A percentile compares a stretch with the other conserved stretches of the same genome.
These are phyloP conservation scores for Gortyna flavago DNA, from an alignment of 2,888 invertebrate species.

Conservation along the genomic window DNA sequence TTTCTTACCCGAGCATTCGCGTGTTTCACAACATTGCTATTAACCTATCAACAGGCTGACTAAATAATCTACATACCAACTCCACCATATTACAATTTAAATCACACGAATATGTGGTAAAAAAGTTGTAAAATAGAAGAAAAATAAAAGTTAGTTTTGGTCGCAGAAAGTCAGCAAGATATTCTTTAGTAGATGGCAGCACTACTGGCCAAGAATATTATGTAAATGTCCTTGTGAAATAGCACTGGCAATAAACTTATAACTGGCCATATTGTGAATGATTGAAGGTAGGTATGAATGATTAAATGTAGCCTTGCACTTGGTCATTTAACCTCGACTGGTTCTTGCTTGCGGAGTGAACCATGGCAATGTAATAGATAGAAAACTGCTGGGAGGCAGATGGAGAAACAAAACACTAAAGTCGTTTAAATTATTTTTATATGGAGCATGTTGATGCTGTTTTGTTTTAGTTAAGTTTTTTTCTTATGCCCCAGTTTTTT, in stretches of 20 bases:
- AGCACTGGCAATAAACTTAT: conserved; percentile 19
- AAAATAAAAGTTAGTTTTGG: not conserved
- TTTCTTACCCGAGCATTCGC: conserved; percentile 31
- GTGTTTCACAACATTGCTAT: conserved; percentile 37
- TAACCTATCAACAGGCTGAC: not conserved
- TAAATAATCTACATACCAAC: not conserved
- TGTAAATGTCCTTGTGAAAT: conserved; percentile 21
- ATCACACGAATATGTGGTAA: not conserved
- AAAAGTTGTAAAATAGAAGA: not conserved
- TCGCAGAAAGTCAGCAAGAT: not conserved
- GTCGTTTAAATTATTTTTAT: not conserved
- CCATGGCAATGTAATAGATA: conserved; percentile 2
- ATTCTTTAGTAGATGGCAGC: not conserved
- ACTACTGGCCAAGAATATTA: not conserved
- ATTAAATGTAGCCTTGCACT: conserved; percentile 40
- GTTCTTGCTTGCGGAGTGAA: not conserved
- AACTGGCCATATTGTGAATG: not conserved
- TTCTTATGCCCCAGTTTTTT: too few relatives aligned
- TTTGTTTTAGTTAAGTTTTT: too few relatives aligned
- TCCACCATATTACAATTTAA: not conserved
- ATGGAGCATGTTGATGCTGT: not conserved
- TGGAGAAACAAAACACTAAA: not conserved
- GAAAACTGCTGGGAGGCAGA: too few relatives aligned
- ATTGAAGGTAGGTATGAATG: conserved; percentile 16
- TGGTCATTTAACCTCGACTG: conserved; percentile 1